phyloP scores from a whole-genome alignment of 1,140 invertebrate genomes.

The Phocides pigmalion region DNA sequence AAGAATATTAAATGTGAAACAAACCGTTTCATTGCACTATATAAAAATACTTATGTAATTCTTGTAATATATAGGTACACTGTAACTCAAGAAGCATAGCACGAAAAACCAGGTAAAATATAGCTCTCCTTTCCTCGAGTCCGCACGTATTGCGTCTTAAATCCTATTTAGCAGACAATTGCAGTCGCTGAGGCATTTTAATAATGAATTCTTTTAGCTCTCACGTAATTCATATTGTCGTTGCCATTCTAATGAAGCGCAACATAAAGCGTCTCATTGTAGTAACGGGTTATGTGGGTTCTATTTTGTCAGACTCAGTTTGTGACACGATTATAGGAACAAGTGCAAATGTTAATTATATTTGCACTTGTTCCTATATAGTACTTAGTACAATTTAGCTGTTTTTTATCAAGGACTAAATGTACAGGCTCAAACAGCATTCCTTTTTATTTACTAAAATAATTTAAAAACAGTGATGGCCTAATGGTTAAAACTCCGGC shows the following conservation, averaged over 20 bases:
- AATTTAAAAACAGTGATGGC: no score
- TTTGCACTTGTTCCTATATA: no score
- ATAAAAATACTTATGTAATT: no score
- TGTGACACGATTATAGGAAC: no score
- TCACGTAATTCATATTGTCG: slow-evolving; percentile 62
- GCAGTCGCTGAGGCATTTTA: slow-evolving; percentile 64
- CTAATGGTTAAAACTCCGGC: no score
- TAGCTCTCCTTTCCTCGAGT: slow-evolving; percentile 40
- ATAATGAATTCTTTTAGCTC: slow-evolving; percentile 68
- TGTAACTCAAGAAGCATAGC: slow-evolving; percentile 10
- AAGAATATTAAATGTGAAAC: no score
- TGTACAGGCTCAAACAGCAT: no score
- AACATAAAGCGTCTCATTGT: slow-evolving; percentile 7
- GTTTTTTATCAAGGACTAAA: no score
- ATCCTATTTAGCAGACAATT: slow-evolving; percentile 70
- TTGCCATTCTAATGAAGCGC: slow-evolving; percentile 56
- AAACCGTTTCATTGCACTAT: no score
- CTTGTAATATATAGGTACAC: not conserved
- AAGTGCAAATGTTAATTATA: no score
- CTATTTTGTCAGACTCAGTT: not conserved
- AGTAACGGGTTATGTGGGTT: not conserved
- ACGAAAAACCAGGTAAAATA: slow-evolving; percentile 31
- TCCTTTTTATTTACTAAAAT: no score
- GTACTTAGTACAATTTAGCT: no score
- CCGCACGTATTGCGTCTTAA: slow-evolving; percentile 66